Conservation (phyloP, 2,113 vertebrate species). For the Eclectus roratus region DNA sequence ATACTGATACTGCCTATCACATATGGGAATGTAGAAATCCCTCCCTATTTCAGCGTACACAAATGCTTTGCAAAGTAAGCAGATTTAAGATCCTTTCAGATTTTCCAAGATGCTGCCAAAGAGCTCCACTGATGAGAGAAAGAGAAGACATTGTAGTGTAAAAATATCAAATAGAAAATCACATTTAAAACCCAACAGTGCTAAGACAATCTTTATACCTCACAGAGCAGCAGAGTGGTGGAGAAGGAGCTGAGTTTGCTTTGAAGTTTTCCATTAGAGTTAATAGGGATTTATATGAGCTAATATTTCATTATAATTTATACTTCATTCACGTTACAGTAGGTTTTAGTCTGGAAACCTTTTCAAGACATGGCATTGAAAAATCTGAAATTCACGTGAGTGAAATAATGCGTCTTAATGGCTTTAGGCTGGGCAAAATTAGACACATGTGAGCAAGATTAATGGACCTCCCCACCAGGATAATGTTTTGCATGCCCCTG, state of each 20-base stretch:
- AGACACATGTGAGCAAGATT: conserved; percentile 53
- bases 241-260: conserved; percentile 16
- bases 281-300: conserved; percentile 40
- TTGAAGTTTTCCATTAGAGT: conserved; percentile 34
- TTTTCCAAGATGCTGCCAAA: background rate
- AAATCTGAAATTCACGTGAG: conserved; percentile 42
- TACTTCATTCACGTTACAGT: conserved; percentile 10
- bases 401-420: conserved; percentile 51
- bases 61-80: background rate
- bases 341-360: conserved; percentile 38
- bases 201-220: background rate
- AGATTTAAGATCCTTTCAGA: background rate
- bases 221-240: background rate
- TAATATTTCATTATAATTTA: conserved; percentile 56
- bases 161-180: conserved; percentile 22
- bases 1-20: background rate
- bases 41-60: background rate
- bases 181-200: background rate
- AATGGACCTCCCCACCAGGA: conserved; percentile 29
- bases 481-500: conserved; percentile 20
- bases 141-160: background rate
- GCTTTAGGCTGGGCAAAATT: conserved; percentile 36
- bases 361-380: conserved; percentile 42
- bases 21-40: background rate
- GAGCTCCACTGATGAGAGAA: background rate